These are phyloP conservation scores for Lasioglossum albipes DNA, from an alignment of 1,140 invertebrate species.

Conservation along the genomic window DNA sequence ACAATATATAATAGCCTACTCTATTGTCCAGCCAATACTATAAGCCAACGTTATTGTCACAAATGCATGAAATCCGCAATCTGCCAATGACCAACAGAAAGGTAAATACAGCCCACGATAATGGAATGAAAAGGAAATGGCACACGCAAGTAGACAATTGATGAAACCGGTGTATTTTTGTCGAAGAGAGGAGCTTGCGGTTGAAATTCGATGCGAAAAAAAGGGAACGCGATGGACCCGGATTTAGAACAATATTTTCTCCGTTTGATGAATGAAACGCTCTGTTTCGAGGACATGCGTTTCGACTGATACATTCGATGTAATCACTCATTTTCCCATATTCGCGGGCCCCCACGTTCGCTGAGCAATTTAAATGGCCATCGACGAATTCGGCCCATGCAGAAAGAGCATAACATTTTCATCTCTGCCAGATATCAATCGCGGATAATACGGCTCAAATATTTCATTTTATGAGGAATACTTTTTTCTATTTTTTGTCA, in stretches of 20 bases:
- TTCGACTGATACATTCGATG: conserved; percentile 30
- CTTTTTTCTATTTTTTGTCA: no score
- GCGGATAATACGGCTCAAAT: background rate
- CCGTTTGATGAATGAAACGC: conserved; percentile 35
- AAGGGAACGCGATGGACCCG: background rate
- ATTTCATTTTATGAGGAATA: no score
- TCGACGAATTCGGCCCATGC: background rate
- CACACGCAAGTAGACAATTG: no score
- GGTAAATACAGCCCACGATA: no score
- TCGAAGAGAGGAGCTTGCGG: background rate
- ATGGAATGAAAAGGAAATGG: no score
- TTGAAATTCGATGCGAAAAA: background rate
- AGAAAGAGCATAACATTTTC: conserved; percentile 28
- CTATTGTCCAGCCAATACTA: no score
- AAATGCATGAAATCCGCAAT: no score
- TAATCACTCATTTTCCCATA: conserved; percentile 28
- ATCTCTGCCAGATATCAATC: conserved; percentile 19
- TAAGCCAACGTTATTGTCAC: no score
- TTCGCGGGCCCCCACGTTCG: background rate
- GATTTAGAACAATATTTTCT: conserved; percentile 26
- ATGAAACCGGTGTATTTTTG: background rate
- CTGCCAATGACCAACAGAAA: no score
- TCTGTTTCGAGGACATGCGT: conserved; percentile 12
- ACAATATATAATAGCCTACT: no score
- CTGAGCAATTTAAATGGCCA: conserved; percentile 20